phyloP scores from a whole-genome alignment of 2,888 invertebrate species.

The Tetanocera ferruginea region DNA sequence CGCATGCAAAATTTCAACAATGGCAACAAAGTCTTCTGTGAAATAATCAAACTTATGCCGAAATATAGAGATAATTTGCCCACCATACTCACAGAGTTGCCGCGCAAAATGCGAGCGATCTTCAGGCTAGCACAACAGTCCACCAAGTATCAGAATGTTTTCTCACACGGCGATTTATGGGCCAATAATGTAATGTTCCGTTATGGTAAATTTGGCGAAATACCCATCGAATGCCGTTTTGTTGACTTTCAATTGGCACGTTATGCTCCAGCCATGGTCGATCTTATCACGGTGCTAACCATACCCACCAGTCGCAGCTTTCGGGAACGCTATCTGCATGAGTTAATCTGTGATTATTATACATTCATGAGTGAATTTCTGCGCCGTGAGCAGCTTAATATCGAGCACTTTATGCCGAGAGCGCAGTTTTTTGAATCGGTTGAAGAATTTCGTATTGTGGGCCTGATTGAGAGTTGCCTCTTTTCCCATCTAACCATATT shows the following conservation, averaged over 20 bases:
- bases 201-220: slow-evolving; percentile 61
- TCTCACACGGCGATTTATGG: slow-evolving; percentile 71
- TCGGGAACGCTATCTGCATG: slow-evolving; percentile 68
- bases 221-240: slow-evolving; percentile 74
- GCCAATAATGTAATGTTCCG: slow-evolving; percentile 70
- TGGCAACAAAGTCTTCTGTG: slow-evolving; percentile 60
- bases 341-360: slow-evolving; percentile 74
- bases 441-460: slow-evolving; percentile 71
- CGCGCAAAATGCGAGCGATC: slow-evolving; percentile 54
- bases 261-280: slow-evolving; percentile 78
- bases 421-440: slow-evolving; percentile 68
- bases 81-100: slow-evolving; percentile 57
- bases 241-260: slow-evolving; percentile 80
- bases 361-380: slow-evolving; percentile 70
- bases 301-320: slow-evolving; percentile 70
- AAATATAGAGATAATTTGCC: slow-evolving; percentile 58
- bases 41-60: slow-evolving; percentile 61
- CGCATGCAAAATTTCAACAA: slow-evolving; percentile 60
- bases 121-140: slow-evolving; percentile 66
- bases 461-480: slow-evolving; percentile 72
- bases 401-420: slow-evolving; percentile 69
- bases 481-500: slow-evolving; percentile 73
- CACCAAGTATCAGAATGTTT: slow-evolving; percentile 65
- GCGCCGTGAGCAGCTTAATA: slow-evolving; percentile 64
- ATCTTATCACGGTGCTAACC: slow-evolving; percentile 72